Base-by-base conservation (phyloP, 2,113 vertebrate genomes). In the Balaenoptera acutorostrata region DNA sequence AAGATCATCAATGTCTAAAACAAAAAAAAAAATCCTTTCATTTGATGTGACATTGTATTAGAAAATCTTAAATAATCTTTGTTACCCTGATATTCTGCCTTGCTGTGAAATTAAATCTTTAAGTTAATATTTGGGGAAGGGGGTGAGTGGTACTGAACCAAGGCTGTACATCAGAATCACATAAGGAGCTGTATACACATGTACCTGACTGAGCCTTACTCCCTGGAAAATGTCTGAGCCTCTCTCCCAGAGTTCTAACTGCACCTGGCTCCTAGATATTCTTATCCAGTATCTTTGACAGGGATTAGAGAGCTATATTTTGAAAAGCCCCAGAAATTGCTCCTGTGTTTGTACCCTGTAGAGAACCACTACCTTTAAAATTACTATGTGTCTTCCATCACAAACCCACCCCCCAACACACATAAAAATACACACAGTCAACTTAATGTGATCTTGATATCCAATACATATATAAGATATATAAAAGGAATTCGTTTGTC, bases 181-280 rank as follows among this genome's bases (percentile, higher is more conserved):
- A n/a, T 44, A 57, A 33, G 13, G 2, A 82, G 1, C 2, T 83
- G 1, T 14, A 15, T 7, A n/a, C 3, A 69, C 10, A 0, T n/a
- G 23, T 31, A 36, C 11, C 5, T 69, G 18, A 23, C 1, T 77
- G 20, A 68, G 9, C 7, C 15, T 95, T 14, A 17, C 13, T 78
- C 6, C 2, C 10, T 88, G 10, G 4, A 0, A 64, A 23, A 41
- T 71, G 14, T 18, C 18, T 57, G 49, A 52, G 15, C 15, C 74
- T 85, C n/a, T 64, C 20, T 75, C 29, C 31, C 18, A 74, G 46
- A 55, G 13, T 39, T 57, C 8, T 46, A 10, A 83, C 5, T 21
- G 31, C 13, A 0, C 0, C 12, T 77, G 10, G 2, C 27, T 49
- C 17, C 6, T 25, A 25, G 2, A 8, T 44, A 9, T 25, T 82